These are phyloP conservation scores for Harpalus rubripes DNA, from an alignment of 2,888 invertebrate species.

Conservation along the genomic window DNA sequence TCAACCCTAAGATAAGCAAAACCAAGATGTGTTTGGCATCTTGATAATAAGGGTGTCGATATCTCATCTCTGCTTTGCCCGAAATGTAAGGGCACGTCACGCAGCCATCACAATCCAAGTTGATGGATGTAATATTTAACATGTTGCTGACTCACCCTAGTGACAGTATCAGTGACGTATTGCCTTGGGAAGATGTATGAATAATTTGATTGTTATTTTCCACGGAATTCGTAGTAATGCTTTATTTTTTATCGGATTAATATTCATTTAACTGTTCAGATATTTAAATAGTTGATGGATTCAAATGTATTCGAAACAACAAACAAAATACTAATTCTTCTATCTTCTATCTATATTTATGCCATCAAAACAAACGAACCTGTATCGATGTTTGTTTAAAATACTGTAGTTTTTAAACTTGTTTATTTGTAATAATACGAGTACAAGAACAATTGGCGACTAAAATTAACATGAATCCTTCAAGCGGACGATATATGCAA, in stretches of 20 bases:
- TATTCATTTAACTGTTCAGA: background rate
- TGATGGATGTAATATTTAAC: constrained; percentile 42
- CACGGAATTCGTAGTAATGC: background rate
- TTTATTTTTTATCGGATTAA: constrained; percentile 3
- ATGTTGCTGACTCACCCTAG: background rate
- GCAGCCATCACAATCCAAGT: background rate
- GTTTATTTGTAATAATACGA: too few relatives aligned
- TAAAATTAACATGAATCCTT: too few relatives aligned
- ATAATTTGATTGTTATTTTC: constrained; percentile 11
- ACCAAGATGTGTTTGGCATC: constrained; percentile 4
- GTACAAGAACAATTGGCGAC: too few relatives aligned
- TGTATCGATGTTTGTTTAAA: too few relatives aligned
- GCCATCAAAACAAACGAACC: too few relatives aligned
- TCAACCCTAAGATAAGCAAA: background rate
- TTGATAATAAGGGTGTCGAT: constrained; percentile 19
- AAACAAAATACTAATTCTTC: constrained; percentile 19
- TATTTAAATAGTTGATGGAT: constrained; percentile 11
- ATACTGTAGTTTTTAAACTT: too few relatives aligned
- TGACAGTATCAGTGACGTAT: constrained; percentile 20
- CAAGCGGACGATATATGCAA: too few relatives aligned
- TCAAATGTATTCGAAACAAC: background rate
- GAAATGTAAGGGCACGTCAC: background rate
- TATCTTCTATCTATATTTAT: background rate
- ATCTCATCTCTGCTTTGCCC: background rate
- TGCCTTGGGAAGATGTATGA: constrained; percentile 11